These are phyloP conservation scores for Pseudorectes ferrugineus DNA, from an alignment of 2,113 vertebrate species.

Conservation along the genomic window DNA sequence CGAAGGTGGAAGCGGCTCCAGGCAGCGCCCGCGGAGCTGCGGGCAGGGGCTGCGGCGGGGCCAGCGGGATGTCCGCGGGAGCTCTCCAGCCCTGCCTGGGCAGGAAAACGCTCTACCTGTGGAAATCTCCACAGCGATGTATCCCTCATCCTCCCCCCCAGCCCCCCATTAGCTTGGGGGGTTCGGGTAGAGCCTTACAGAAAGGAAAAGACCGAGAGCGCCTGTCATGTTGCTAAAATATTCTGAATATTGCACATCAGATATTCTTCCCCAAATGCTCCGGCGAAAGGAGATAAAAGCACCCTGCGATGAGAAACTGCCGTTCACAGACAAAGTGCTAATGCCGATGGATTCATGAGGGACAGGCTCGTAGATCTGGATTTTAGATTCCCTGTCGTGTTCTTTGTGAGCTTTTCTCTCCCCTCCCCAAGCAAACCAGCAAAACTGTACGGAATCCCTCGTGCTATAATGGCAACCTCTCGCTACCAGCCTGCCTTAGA, in stretches of 20 bases:
- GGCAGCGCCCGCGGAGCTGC: background rate
- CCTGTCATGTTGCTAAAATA: background rate
- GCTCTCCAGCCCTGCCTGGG: background rate
- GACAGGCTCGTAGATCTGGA: background rate
- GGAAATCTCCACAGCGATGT: background rate
- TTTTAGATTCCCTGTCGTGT: background rate
- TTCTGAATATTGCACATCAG: background rate
- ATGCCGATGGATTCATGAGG: background rate
- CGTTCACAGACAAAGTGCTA: background rate
- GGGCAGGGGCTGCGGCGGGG: background rate
- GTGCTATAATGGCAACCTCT: background rate
- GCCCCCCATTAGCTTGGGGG: background rate
- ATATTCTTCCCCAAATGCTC: background rate
- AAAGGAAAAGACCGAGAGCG: background rate
- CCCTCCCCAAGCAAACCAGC: background rate
- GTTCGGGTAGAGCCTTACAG: background rate
- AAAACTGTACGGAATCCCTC: background rate
- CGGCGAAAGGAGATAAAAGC: background rate
- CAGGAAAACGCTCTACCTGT: background rate
- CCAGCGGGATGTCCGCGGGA: background rate
- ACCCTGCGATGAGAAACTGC: background rate
- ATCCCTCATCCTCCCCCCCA: background rate
- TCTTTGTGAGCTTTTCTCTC: background rate
- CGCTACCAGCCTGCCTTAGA: background rate
- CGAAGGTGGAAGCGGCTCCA: background rate